Base-by-base conservation (phyloP, 2,888 invertebrate species). In the Leptopilina myrica region DNA sequence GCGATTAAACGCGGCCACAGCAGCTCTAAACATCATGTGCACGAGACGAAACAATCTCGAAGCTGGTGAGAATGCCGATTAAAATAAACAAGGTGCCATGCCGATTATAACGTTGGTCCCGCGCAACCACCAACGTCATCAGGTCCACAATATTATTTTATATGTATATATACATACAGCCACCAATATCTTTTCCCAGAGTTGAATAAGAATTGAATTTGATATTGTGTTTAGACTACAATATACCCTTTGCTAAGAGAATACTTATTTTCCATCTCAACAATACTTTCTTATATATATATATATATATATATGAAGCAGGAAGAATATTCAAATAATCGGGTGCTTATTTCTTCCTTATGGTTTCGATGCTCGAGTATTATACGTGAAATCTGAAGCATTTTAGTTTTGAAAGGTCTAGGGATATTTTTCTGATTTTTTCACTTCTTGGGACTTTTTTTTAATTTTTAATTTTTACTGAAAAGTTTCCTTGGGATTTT, bases 31-130 rank as follows among this genome's bases (percentile, higher is more conserved):
- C 87, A 88, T 88, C 86, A 82, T 84, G 86, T 82, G 85, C 85
- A 84, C 88, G 88, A 90, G 90, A 90, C 89, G 88, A 90, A 90
- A 90, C 89, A 90, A 90, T 90, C 88, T 87, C 83, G 83, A 79
- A 82, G 86, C 86, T 84, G 84, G 86, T 76, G 43, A 5, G 6
- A 79, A 79, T 76, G 77, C 66, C 43, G 82, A 78, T 80, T 79
- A 81, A 82, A 84, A 82, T 81, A 82, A 83, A 81, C 80, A 79
- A 78, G 78, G 76, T 76, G 69, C 76, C 80, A 67, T 76, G 67
- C 75, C 79, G 82, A 82, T 83, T 77, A 20, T 20, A 76, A 62
- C 59, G 64, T 78, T 78, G 26, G 65, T 66, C 33, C 40, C 53
- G 46, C 14, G 26, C 53, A 43, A 20, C 12, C 67, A 65, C 26